Base-by-base conservation (phyloP, 2,888 invertebrate species). In the Pristionchus entomophagus region DNA sequence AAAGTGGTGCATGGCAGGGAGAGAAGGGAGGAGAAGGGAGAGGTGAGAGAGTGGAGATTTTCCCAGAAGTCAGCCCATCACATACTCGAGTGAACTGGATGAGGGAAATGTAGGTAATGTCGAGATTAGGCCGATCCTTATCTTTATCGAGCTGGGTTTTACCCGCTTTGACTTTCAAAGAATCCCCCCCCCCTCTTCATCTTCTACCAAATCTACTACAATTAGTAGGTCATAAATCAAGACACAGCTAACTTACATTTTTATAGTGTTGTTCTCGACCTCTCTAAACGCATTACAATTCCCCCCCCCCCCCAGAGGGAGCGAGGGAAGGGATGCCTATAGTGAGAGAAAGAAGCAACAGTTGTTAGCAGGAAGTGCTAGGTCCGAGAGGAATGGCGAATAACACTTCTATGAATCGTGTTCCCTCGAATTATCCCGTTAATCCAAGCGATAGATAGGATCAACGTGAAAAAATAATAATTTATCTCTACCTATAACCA, bases 1-100 rank as follows among this genome's bases (percentile, higher is more conserved):
- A 73, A 73, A 73, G 73, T 73, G 73, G n/a, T 10, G 51, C 51
- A 78, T 78, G 78, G 51, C 51, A 78, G 5, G 49, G 51, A 32
- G 69, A 35, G 77, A 45, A 59, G 78, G 49, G 73, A 73, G 78
- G 26, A 78, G 51, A 51, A 78, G 78, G 41, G 73, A 73, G 65
- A 69, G 69, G 14, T 6, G 45, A 51, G 78, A 41, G 73, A 73
- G 65, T 29, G 69, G 69, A 26, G 41, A 73, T 41, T 12, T 73
- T 41, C 35, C 65, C 35, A 65, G 65, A 73, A 73, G 45, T n/a
- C n/a, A 32, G 22, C 69, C n/a, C 29, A 41, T 22, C 41, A 69
- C 12, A 73, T 73, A 73, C 73, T 45, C 73, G 65, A 69, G 17
- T 2, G n/a, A 45, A 45, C 45, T 45, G 45, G 56, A 5, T 32